A percentile compares a stretch with the other conserved stretches of the same genome.
These are phyloP conservation scores for Enteromius unitaeniatus DNA, from an alignment of 2,797 vertebrate genomes.

Conservation along the genomic window DNA sequence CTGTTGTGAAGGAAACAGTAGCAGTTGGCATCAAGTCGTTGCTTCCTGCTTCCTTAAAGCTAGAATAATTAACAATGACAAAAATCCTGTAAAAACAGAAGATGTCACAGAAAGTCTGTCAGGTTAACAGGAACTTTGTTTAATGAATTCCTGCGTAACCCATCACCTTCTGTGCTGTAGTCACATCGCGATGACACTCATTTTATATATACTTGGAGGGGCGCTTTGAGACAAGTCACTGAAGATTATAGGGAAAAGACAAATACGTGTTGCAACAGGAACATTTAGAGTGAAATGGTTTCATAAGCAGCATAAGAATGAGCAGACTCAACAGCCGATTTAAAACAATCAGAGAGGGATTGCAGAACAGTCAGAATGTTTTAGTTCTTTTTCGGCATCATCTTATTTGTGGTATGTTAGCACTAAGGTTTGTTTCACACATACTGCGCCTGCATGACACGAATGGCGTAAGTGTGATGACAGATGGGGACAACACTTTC, in stretches of 20 bases:
- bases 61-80: conserved; percentile 76
- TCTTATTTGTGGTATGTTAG: not conserved
- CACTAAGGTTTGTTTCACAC: not conserved
- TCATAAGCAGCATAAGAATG: conserved; percentile 46
- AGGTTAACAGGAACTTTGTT: conserved; percentile 55
- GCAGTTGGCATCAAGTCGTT: conserved; percentile 65
- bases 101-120: conserved; percentile 61
- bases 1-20: conserved; percentile 59
- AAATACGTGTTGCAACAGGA: conserved; percentile 60
- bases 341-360: not conserved
- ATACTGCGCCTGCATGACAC: not conserved
- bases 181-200: conserved; percentile 61
- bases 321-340: conserved; percentile 45
- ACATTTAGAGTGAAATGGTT: conserved; percentile 48
- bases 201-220: conserved; percentile 37
- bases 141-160: conserved; percentile 42
- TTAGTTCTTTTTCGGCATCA: not conserved
- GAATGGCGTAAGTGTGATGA: not conserved
- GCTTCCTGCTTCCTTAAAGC: conserved; percentile 54
- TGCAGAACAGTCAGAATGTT: conserved; percentile 29
- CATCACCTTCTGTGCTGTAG: conserved; percentile 46
- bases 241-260: conserved; percentile 61
- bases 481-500: not conserved
- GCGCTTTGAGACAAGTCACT: conserved; percentile 51
- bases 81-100: conserved; percentile 71